Base-by-base conservation (phyloP, 1,140 invertebrate genomes). In the Dreissena polymorpha region DNA sequence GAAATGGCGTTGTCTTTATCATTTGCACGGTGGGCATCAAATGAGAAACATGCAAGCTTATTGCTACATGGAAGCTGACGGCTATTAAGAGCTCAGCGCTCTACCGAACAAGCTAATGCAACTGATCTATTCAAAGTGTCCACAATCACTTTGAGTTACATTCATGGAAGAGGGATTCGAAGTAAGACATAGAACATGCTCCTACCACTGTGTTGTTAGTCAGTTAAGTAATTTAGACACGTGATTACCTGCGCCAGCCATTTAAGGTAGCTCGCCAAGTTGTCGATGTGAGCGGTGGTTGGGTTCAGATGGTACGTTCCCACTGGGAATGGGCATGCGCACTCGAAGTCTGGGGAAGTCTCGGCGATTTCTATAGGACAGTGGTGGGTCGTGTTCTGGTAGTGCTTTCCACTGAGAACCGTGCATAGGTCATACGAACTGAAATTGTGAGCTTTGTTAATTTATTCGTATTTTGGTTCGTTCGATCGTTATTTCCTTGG, bases 301-400 rank as follows among this genome's bases (percentile, higher is more conserved):
- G 76, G 76, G 25, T 79, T 79, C 0, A 79, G 51, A 60, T 70
- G 65, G 29, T 79, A 79, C 14, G 65, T 60, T n/a, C 76, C 76
- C 16, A 67, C 65, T 10, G 16, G 51, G 27, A 79, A 79, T 50
- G 76, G 76, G 18, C 76, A 79, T 69, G 76, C 49, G 64, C 76
- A 79, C 3, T 21, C 16, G 51, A 79, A 70, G 16, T 79, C 76
- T 49, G 76, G 76, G 12, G 65, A 29, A 0, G 64, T 27, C 18
- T 1, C 3, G 10, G 29, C 76, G 49, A 79, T 21, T 29, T 79
- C 65, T 12, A 25, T n/a, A 0, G 76, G 76, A 60, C 76, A 79
- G 50, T 79, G 76, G 53, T 70, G 64, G 16, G 67, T 27, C 7
- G 60, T 49, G 21, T 67, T 68, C 16, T 18, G n/a, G 27, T 79